These are phyloP conservation scores for Leuciscus idus DNA, from an alignment of 2,113 vertebrate species.

Conservation along the genomic window DNA sequence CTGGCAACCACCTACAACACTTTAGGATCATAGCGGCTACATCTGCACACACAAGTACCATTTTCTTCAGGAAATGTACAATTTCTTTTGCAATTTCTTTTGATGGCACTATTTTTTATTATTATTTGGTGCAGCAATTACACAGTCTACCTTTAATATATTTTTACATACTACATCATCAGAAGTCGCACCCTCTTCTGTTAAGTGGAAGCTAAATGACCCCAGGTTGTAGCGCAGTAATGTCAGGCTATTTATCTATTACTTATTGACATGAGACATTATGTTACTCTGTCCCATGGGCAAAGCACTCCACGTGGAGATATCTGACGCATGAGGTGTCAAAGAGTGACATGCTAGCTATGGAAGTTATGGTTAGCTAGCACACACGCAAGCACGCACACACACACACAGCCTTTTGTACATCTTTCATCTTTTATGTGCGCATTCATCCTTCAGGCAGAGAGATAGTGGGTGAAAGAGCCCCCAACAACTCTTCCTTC, in stretches of 20 bases:
- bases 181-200: not conserved
- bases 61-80: not conserved
- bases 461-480: not conserved
- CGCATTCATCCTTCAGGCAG: not conserved
- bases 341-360: conserved; percentile 49
- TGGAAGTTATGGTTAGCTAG: conserved; percentile 46
- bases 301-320: conserved; percentile 27
- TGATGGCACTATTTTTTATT: not conserved
- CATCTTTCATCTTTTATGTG: not conserved
- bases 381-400: not conserved
- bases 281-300: conserved; percentile 49
- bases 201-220: not conserved
- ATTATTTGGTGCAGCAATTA: not conserved
- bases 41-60: not conserved
- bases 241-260: conserved; percentile 30
- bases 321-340: conserved; percentile 55
- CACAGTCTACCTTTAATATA: not conserved
- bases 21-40: not conserved
- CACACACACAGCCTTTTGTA: not conserved
- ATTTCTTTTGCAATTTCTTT: not conserved
- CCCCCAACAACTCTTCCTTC: not conserved
- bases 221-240: not conserved
- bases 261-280: conserved; percentile 44
- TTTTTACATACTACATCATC: not conserved
- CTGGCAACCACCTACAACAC: too few species aligned